Conservation (phyloP, 2,113 vertebrate species). For the Azemiops feae region DNA sequence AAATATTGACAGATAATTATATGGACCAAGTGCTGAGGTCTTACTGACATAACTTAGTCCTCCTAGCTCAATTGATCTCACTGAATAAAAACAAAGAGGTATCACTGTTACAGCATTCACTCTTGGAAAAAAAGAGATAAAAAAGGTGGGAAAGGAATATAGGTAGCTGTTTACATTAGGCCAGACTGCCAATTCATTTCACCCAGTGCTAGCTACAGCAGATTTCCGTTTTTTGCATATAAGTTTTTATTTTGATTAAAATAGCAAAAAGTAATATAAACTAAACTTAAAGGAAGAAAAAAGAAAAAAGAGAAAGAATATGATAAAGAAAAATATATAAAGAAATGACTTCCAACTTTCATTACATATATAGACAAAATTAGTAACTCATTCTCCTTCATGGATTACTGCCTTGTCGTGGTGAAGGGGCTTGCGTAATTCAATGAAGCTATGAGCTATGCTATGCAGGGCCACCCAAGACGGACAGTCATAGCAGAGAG, state of each 20-base stretch:
- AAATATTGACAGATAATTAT: background rate
- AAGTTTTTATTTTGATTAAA: background rate
- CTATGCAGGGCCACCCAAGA: too few species aligned
- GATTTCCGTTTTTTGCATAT: background rate
- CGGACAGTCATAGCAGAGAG: too few species aligned
- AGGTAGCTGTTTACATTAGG: background rate
- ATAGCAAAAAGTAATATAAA: background rate
- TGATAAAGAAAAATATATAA: background rate
- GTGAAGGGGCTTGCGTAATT: too few species aligned
- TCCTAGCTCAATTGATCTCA: background rate
- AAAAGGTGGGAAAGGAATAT: background rate
- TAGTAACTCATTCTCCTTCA: background rate
- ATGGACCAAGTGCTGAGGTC: background rate
- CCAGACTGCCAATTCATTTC: background rate
- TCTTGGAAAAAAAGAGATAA: background rate
- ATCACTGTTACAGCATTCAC: background rate
- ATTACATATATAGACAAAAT: background rate
- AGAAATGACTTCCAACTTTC: background rate
- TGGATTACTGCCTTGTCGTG: too few species aligned
- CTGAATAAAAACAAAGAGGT: background rate
- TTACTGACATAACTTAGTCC: background rate
- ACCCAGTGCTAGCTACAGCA: background rate
- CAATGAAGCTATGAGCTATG: too few species aligned
- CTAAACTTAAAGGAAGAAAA: background rate
- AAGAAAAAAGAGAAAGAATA: background rate